Conservation (phyloP, 2,113 vertebrate species). For the Dicerorhinus sumatrensis region DNA sequence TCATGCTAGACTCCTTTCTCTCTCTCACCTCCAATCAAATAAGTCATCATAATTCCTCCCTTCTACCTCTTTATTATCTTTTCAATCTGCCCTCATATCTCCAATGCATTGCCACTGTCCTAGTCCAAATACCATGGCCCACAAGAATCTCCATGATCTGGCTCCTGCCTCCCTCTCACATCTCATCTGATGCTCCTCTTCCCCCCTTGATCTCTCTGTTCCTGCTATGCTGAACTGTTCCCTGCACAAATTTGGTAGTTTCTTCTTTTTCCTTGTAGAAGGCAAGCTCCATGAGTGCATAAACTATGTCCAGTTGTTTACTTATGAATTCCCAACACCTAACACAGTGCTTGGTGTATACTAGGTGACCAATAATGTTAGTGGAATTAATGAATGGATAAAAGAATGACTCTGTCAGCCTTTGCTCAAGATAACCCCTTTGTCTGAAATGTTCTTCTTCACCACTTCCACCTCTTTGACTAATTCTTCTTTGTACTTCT, state of each 20-base stretch:
- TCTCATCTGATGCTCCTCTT: background rate
- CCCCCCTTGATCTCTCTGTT: background rate
- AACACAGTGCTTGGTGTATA: background rate
- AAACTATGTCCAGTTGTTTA: background rate
- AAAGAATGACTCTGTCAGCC: background rate
- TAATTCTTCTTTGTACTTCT: background rate
- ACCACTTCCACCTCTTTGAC: background rate
- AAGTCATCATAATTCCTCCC: background rate
- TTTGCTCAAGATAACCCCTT: background rate
- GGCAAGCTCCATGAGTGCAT: background rate
- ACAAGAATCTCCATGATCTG: background rate
- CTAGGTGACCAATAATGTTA: background rate
- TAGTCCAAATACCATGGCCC: background rate
- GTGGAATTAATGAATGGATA: background rate
- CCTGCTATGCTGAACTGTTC: background rate
- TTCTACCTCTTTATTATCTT: background rate
- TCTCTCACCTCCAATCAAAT: background rate
- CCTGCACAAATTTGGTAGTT: background rate
- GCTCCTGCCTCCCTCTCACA: background rate
- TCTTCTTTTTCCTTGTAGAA: background rate
- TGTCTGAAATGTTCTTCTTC: background rate
- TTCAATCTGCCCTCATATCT: background rate
- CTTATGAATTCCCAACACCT: background rate
- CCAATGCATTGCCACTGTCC: background rate
- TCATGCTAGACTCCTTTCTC: background rate